A percentile compares a stretch with the other conserved stretches of the same genome.
These are phyloP conservation scores for Pseudanteris insignis DNA, from an alignment of 2,888 invertebrate genomes.

Conservation along the genomic window DNA sequence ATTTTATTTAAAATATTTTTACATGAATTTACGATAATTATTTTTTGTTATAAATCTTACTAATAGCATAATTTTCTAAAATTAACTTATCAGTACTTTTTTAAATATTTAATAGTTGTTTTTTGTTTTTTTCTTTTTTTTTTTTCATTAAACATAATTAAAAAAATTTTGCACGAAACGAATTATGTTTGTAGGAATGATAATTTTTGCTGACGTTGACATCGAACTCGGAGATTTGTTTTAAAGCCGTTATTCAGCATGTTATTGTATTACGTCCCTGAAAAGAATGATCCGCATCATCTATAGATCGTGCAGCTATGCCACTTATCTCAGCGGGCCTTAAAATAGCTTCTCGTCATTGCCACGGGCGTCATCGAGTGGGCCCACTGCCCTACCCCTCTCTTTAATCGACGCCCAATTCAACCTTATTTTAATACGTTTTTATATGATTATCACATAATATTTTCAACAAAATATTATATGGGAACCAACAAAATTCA, in stretches of 20 bases:
- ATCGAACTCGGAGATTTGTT: constrained; percentile 1
- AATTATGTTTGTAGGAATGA: too few relatives aligned
- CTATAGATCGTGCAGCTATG: constrained; percentile 34
- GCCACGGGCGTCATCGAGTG: constrained; percentile 46
- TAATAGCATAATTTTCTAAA: too few relatives aligned
- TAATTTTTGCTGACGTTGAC: not conserved
- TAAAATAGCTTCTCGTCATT: constrained; percentile 51
- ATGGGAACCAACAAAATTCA: too few relatives aligned
- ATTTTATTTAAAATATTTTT: too few relatives aligned
- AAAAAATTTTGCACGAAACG: too few relatives aligned
- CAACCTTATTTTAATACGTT: constrained; percentile 19
- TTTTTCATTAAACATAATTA: too few relatives aligned
- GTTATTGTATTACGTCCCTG: constrained; percentile 29
- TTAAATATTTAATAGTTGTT: too few relatives aligned
- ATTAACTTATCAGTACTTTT: too few relatives aligned
- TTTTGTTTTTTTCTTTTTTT: too few relatives aligned
- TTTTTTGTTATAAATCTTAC: too few relatives aligned
- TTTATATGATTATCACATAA: constrained; percentile 23
- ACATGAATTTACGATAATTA: too few relatives aligned
- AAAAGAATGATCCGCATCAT: constrained; percentile 19
- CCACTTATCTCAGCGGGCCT: constrained; percentile 47
- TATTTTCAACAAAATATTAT: too few relatives aligned
- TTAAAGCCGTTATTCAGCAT: constrained; percentile 15
- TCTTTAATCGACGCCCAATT: constrained; percentile 23
- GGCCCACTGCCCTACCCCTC: constrained; percentile 40